Percentiles rank a stretch among this genome's conserved stretches.
These are phyloP conservation scores for Pterostichus madidus DNA, from an alignment of 2,888 invertebrate species.

Conservation along the genomic window DNA sequence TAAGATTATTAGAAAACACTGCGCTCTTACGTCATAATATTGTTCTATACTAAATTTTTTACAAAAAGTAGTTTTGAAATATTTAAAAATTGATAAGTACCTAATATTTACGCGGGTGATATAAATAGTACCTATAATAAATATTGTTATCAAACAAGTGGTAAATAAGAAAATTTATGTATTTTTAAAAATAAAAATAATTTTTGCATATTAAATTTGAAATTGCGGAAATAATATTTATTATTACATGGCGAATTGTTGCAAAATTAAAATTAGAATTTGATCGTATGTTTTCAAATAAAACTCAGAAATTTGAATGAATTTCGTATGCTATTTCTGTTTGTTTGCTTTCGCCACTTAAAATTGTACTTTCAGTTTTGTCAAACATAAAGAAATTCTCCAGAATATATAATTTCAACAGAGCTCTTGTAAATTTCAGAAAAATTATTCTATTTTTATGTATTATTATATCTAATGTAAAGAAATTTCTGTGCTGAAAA, in stretches of 20 bases:
- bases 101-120: background rate
- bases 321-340: background rate
- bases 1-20: background rate
- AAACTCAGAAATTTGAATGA: slow-evolving; percentile 20
- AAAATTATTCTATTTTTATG: no score
- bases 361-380: slow-evolving; percentile 37
- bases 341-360: slow-evolving; percentile 19
- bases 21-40: slow-evolving; percentile 10
- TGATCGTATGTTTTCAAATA: background rate
- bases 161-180: background rate
- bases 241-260: background rate
- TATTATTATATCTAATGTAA: no score
- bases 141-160: background rate
- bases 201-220: background rate
- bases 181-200: background rate
- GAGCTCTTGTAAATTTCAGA: no score
- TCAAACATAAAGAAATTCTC: no score
- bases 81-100: slow-evolving; percentile 11
- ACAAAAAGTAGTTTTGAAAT: slow-evolving; percentile 1
- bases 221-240: slow-evolving; percentile 14
- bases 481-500: no score
- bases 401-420: no score
- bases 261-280: background rate
- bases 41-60: background rate
- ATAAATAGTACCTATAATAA: background rate